Base-by-base conservation (phyloP, 37 sponge, comb jelly and placozoan species). In the Axinella damicornis region DNA sequence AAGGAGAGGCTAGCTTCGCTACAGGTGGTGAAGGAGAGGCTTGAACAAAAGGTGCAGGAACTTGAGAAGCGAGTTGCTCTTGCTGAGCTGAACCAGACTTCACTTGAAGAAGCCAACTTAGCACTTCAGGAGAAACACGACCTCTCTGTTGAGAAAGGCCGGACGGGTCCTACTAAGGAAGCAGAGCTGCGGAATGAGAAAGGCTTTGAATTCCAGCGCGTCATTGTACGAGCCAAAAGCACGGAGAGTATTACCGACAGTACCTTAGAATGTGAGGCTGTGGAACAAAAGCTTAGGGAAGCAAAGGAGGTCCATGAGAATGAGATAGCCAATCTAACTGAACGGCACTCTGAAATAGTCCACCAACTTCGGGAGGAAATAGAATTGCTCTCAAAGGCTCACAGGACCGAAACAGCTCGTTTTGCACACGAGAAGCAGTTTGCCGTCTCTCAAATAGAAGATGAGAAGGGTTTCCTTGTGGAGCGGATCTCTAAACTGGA, bases 101-200 rank as follows among this genome's bases (percentile, higher is more conserved):
- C 67, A 24, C 79, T 91, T 21, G 67, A 85, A 67, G 78, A 85
- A 30, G 72, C 30, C 52, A 85, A 77, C 57, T 61, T 76, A 15
- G 14, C 67, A 14, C 83, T 91, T 25, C 81, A 77, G 60, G 87
- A 91, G 77, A 91, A 91, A 38, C 73, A 86, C 4, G 54, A 69
- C 19, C 62, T 86, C 0, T 34, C 39, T 0, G 18, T 53, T 19
- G 78, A 86, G 58, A 83, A 69, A 17, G 62, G 60, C 27, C 19
- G 53, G 9, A 32, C 64, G 20, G 40, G 40, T 21, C 66, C 73
- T 58, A 63, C 17, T 24, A 86, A 83, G 27, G 78, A 91, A 24
- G 78, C 82, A 46, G 82, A 86, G 24, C 1, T 82, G 27, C 69
- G 27, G 53, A 77, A 52, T 17, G 54, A 82, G 77, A 85, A 82